phyloP scores from a whole-genome alignment of 2,113 vertebrate species.

The Gallinago paraguaiae region DNA sequence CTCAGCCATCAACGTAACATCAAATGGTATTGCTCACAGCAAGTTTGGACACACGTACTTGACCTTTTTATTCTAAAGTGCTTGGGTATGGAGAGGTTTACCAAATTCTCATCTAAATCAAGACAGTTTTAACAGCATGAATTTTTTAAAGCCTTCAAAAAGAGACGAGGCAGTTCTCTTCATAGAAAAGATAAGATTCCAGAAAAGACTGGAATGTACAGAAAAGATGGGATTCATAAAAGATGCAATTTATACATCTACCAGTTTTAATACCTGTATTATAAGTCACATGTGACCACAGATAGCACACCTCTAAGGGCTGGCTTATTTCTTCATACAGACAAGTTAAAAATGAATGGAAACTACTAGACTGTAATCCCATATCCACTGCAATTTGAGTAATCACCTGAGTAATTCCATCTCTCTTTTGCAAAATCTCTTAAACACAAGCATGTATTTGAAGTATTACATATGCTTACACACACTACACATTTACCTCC shows the following conservation, averaged over 20 bases:
- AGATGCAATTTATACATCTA: background rate
- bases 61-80: background rate
- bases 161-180: background rate
- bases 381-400: background rate
- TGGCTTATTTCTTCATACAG: background rate
- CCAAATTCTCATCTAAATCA: background rate
- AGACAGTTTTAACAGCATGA: background rate
- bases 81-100: background rate
- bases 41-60: background rate
- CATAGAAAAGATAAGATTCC: background rate
- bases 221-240: background rate
- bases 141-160: background rate
- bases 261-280: background rate
- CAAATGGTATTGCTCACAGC: background rate
- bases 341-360: background rate
- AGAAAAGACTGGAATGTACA: background rate
- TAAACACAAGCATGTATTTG: background rate
- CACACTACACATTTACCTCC: background rate
- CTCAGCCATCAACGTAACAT: background rate
- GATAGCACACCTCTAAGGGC: background rate
- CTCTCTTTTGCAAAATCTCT: background rate
- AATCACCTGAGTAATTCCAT: background rate
- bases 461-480: background rate
- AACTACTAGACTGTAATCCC: background rate
- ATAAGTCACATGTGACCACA: background rate